Evolutionary conservation across 2,113 vertebrate genomes (phyloP).

Genomic region (Caloenas nicobarica): DNA sequence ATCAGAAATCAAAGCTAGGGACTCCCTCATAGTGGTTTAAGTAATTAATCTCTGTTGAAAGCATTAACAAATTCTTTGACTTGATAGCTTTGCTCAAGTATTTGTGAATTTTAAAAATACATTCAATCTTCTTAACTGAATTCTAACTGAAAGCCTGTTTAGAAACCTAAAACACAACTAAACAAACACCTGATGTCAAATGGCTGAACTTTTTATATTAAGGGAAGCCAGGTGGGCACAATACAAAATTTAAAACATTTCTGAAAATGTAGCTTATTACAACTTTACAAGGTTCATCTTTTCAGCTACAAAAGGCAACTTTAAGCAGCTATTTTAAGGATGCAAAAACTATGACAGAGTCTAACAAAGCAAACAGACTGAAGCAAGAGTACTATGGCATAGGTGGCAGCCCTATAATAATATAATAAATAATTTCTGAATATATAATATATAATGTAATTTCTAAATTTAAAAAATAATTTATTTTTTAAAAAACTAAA

Average conservation of each 20-base stretch:
- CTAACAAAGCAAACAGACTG: not conserved
- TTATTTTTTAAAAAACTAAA: not conserved
- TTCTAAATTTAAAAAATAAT: not conserved
- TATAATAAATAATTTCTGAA: not conserved
- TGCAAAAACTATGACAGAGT: not conserved
- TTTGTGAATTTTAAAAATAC: not conserved
- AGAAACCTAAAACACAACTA: not conserved
- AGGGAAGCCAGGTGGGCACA: not conserved
- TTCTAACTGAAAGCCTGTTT: not conserved
- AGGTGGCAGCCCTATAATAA: not conserved
- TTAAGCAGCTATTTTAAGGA: not conserved
- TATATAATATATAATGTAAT: not conserved
- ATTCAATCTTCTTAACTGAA: not conserved
- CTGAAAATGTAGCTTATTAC: not conserved
- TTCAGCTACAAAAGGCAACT: not conserved
- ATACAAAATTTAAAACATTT: not conserved
- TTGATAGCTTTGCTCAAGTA: not conserved
- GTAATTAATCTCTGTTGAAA: not conserved
- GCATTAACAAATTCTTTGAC: not conserved
- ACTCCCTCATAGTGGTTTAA: not conserved
- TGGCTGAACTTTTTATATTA: not conserved
- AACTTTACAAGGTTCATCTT: not conserved
- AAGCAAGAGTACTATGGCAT: not conserved
- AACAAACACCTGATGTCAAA: not conserved
- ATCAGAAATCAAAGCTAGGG: constrained; percentile 54